Evolutionary conservation across 2,888 invertebrate species (phyloP).

Genomic region (Trichopoda pennipes): DNA sequence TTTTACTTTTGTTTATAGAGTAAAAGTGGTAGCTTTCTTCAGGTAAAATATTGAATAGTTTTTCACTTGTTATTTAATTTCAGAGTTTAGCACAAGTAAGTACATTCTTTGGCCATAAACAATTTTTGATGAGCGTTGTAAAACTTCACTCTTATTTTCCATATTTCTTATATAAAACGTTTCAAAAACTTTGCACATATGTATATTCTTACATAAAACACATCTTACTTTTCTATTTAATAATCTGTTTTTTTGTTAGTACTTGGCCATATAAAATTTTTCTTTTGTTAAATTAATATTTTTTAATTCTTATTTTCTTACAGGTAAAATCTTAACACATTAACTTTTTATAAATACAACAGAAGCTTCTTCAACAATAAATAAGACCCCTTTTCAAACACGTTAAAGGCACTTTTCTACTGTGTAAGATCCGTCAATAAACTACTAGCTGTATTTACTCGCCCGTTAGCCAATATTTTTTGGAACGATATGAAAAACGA

Average conservation of each 20-base stretch:
- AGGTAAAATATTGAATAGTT: not conserved
- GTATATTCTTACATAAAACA: not conserved
- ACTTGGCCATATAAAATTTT: not conserved
- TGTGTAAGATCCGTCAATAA: constrained; percentile 43
- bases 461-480: constrained; percentile 32
- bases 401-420: constrained; percentile 66
- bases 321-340: too few species aligned
- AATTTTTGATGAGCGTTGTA: constrained; percentile 12
- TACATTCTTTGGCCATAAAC: constrained; percentile 9
- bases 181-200: too few species aligned
- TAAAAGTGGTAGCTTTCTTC: constrained; percentile 39
- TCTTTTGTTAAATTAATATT: not conserved
- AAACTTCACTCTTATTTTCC: not conserved
- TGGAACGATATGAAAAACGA: constrained; percentile 45
- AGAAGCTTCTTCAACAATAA: not conserved
- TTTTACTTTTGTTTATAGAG: constrained; percentile 20
- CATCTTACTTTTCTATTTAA: not conserved
- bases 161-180: too few species aligned
- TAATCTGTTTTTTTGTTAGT: not conserved
- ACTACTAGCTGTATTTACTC: constrained; percentile 33
- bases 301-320: constrained; percentile 7
- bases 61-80: not conserved
- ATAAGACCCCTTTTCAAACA: constrained; percentile 34
- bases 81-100: constrained; percentile 48
- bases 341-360: not conserved